phyloP scores from a whole-genome alignment of 2,797 vertebrate genomes.

The Meda fulgida region DNA sequence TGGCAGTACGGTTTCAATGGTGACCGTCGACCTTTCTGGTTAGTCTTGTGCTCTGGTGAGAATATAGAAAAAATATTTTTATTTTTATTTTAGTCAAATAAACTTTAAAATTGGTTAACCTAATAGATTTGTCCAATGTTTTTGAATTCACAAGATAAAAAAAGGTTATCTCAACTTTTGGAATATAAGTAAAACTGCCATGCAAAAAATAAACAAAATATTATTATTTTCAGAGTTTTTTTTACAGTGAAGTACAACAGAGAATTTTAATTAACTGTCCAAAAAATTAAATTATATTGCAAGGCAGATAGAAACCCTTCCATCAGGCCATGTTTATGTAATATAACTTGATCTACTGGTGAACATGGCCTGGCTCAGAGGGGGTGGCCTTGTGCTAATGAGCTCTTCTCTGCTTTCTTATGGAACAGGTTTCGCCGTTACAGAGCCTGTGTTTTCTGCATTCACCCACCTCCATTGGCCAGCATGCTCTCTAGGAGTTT shows the following conservation, averaged over 20 bases:
- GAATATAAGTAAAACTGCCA: neutral
- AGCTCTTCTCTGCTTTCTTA: slow-evolving; percentile 56
- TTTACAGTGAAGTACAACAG: neutral
- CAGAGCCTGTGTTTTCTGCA: slow-evolving; percentile 2
- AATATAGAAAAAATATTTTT: slow-evolving; percentile 17
- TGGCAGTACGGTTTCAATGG: slow-evolving; percentile 70
- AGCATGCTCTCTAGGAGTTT: slow-evolving; percentile 88
- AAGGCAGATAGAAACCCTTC: neutral
- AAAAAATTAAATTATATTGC: neutral
- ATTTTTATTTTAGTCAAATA: neutral
- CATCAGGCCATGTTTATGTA: neutral
- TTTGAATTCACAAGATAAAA: neutral
- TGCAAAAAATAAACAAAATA: neutral
- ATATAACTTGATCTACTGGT: slow-evolving; percentile 5
- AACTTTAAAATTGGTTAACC: neutral
- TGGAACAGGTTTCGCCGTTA: slow-evolving; percentile 13
- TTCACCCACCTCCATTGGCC: slow-evolving; percentile 87
- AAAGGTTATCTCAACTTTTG: neutral
- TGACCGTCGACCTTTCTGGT: slow-evolving; percentile 60
- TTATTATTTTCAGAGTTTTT: neutral
- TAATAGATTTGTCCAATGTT: neutral
- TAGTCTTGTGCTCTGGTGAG: slow-evolving; percentile 66
- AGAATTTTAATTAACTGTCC: neutral
- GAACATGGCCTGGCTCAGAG: slow-evolving; percentile 8
- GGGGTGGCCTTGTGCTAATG: slow-evolving; percentile 62